These are phyloP conservation scores for Myiotriccus ornatus DNA, from an alignment of 2,797 vertebrate species.

Conservation along the genomic window DNA sequence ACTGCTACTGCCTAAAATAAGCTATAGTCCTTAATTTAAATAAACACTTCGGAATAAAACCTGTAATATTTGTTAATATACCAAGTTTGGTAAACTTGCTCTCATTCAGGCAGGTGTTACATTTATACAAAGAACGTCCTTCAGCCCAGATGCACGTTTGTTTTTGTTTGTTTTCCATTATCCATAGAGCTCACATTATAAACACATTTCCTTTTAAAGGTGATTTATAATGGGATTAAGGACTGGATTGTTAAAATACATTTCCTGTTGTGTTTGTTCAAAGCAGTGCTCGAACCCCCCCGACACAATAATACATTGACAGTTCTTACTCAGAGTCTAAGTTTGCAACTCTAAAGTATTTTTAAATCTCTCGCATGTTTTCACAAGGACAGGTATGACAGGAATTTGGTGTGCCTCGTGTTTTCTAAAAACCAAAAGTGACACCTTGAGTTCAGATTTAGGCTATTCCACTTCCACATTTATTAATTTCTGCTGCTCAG, in stretches of 20 bases:
- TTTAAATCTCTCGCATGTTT: background rate
- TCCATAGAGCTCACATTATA: background rate
- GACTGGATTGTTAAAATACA: background rate
- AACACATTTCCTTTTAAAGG: slow-evolving; percentile 30
- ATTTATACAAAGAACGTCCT: slow-evolving; percentile 24
- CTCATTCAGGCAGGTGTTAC: slow-evolving; percentile 26
- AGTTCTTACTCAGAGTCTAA: background rate
- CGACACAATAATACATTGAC: background rate
- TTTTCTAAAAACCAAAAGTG: background rate
- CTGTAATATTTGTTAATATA: background rate
- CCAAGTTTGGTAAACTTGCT: background rate
- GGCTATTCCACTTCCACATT: background rate
- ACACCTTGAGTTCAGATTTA: background rate
- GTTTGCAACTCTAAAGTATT: background rate
- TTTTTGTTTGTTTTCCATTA: slow-evolving; percentile 28
- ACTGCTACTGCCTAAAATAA: slow-evolving; percentile 5
- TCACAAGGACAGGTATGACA: background rate
- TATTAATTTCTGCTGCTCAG: background rate
- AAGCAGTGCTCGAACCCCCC: background rate
- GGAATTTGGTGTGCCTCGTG: background rate
- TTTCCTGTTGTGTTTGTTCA: slow-evolving; percentile 16
- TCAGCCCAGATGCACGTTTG: background rate
- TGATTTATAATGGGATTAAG: slow-evolving; percentile 6
- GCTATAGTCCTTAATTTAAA: background rate
- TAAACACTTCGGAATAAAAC: slow-evolving; percentile 9